Percentiles rank a stretch among this genome's conserved stretches.
These are phyloP conservation scores for Enteromius anoplus DNA, from an alignment of 2,797 vertebrate genomes.

Conservation along the genomic window DNA sequence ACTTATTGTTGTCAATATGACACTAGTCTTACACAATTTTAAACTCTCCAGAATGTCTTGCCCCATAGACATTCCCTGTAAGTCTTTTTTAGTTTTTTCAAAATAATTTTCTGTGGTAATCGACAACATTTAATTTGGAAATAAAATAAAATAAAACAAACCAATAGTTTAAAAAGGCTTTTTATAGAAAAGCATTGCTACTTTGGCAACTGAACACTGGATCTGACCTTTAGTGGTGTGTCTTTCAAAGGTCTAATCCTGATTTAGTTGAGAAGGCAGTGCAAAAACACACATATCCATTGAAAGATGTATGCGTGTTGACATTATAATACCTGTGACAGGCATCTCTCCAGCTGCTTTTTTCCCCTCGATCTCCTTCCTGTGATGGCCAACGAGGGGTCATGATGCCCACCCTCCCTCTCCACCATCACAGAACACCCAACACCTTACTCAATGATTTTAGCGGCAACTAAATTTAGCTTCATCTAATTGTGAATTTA, in stretches of 20 bases:
- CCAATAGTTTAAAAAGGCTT: background rate
- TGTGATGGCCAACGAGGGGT: slow-evolving; percentile 77
- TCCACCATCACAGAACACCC: slow-evolving; percentile 33
- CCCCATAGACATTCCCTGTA: background rate
- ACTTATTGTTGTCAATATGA: background rate
- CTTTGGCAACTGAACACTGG: slow-evolving; percentile 34
- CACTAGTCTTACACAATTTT: background rate
- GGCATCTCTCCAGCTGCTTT: slow-evolving; percentile 84
- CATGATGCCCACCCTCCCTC: slow-evolving; percentile 13
- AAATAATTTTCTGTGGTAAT: background rate
- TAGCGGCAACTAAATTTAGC: slow-evolving; percentile 13
- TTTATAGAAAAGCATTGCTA: slow-evolving; percentile 24
- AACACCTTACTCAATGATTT: slow-evolving; percentile 30
- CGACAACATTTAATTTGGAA: background rate
- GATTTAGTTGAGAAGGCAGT: slow-evolving; percentile 83
- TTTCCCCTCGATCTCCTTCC: slow-evolving; percentile 84
- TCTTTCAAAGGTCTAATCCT: slow-evolving; percentile 49
- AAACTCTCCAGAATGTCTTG: background rate
- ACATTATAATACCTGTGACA: slow-evolving; percentile 86
- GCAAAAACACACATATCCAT: slow-evolving; percentile 88
- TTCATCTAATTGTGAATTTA: slow-evolving; percentile 6
- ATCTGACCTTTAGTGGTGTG: slow-evolving; percentile 37
- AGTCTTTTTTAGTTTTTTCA: background rate
- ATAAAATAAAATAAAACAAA: background rate
- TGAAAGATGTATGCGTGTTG: slow-evolving; percentile 87